Base-by-base conservation (phyloP, 2,113 vertebrate species). In the Nycticorax nycticorax region DNA sequence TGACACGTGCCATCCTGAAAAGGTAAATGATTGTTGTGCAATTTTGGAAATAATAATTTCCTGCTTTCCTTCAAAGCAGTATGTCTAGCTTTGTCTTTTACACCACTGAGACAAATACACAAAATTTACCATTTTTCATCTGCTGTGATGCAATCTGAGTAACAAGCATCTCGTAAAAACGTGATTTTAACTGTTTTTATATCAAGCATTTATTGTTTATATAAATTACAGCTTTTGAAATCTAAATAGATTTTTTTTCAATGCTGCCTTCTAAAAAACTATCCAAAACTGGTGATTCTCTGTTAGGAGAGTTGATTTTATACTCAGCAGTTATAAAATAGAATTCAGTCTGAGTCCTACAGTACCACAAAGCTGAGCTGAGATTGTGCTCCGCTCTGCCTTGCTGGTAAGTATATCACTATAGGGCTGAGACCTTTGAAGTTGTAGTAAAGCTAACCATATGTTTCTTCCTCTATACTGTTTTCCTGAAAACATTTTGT, bases 1-100 rank as follows among this genome's bases (percentile, higher is more conserved):
- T 81, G 91, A n/a, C 50, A 19, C 23, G 3, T 94, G 62, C 78
- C 71, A 77, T 80, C 45, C 52, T 93, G 74, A 67, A 94, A 79
- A 84, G 5, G 41, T 47, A 74, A 85, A 48, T 64, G 60, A 48
- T 16, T 93, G 26, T 67, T 84, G 35, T n/a, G 37, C 83, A 83
- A 91, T 89, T 91, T 81, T 69, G 32, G 47, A 74, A 88, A 75
- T n/a, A 68, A 52, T 28, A 0, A 60, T 68, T 80, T 88, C 83
- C 50, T 37, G 6, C 14, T 92, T 84, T 93, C 24, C n/a, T 95
- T 95, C 32, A 84, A 77, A 82, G 21, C 7, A 30, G 8, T 60
- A 28, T 39, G n/a, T 48, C 32, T 64, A 68, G 8, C 13, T 87
- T 52, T 66, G 32, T 35, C 33, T 72, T 88, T 64, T 73, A 47